Percentiles rank a stretch among this genome's conserved stretches.
phyloP scores from a whole-genome alignment of 2,113 vertebrate species.

The Rhabdornis inornatus region DNA sequence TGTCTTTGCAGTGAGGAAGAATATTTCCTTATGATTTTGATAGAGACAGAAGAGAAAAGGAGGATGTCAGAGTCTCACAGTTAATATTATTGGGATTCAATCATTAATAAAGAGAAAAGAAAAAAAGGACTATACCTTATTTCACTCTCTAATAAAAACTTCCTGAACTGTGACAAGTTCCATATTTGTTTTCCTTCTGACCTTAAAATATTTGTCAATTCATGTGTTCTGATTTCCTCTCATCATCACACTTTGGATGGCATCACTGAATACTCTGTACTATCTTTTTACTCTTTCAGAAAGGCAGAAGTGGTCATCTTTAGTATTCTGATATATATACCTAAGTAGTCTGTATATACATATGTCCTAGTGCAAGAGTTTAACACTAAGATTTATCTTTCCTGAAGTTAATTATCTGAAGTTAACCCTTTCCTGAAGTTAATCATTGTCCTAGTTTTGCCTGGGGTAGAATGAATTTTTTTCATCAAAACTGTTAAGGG shows the following conservation, averaged over 20 bases:
- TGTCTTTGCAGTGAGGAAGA: neutral
- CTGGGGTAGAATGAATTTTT: neutral
- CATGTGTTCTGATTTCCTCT: neutral
- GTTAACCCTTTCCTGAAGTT: neutral
- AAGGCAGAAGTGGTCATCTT: neutral
- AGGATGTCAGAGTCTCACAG: neutral
- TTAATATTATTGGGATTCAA: neutral
- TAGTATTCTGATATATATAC: neutral
- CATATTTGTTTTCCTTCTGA: neutral
- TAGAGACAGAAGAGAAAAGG: neutral
- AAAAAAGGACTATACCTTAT: rapidly evolving
- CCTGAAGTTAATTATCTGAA: neutral
- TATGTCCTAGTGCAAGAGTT: neutral
- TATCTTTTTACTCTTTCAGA: neutral
- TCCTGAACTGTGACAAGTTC: neutral
- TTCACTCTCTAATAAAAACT: neutral
- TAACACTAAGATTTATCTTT: neutral
- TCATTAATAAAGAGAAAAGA: rapidly evolving
- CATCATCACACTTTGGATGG: neutral
- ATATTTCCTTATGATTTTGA: neutral
- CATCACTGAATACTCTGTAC: neutral
- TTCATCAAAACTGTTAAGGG: neutral
- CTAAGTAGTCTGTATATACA: neutral
- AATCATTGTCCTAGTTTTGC: neutral
- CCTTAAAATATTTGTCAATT: neutral